Base-by-base conservation (phyloP, 2,888 invertebrate genomes). In the Eupithecia abbreviata region DNA sequence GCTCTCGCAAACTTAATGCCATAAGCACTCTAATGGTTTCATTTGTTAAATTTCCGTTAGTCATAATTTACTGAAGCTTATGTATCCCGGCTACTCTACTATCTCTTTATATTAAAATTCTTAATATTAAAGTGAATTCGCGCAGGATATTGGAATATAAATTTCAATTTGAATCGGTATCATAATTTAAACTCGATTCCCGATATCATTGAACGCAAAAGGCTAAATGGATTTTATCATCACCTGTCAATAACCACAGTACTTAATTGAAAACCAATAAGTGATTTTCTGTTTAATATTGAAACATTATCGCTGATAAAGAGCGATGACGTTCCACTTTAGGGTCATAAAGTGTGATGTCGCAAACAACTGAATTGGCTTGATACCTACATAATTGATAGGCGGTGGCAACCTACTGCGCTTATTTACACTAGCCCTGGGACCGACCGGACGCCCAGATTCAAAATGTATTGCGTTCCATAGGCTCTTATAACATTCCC, bases 351-450 rank as follows among this genome's bases (percentile, higher is more conserved):
- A 87, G 84, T 78, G 78, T 69, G 83, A 82, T 84, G 88, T 88
- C 88, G 87, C 85, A 87, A 88, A 89, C 88, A 89, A 84, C 82
- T 80, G 84, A 87, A 88, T 88, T 86, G 89, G 86, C 86, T 86
- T 87, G 83, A 86, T 83, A 85, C 86, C 83, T 91, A 90, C 88
- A 91, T 90, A 90, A 91, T 90, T 90, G 89, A 92, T 92, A 88
- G 88, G 65, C 73, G 58, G 18, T 58, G 81, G 81, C 85, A 85
- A 83, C 83, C 85, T 89, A 89, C 89, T 86, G 85, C 83, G 84
- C 85, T 90, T 90, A 92, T 91, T 92, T 90, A 90, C 88, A 88
- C 83, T 84, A 84, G 85, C 81, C 82, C 77, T 81, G 84, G 85
- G 86, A 84, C 84, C 79, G 79, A 78, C 82, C 81, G 85, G 85